Evolutionary conservation across 1,140 invertebrate genomes (phyloP), one percentile per base, ranked within the genome.

Genomic region (Caerostris darwini): DNA sequence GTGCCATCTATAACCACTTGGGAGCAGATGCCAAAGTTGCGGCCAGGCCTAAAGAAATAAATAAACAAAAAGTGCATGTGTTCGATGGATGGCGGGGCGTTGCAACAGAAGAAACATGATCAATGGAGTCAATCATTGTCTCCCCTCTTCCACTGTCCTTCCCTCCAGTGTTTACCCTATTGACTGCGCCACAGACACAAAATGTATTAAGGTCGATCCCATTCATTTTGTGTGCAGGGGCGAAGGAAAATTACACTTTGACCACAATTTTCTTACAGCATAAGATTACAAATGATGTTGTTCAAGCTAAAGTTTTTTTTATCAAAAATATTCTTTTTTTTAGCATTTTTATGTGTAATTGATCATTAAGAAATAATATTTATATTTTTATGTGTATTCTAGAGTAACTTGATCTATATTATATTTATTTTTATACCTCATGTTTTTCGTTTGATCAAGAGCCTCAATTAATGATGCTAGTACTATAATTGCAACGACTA

Each of bases 131-230:
- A 77, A 90, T 90, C 89, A 90, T 90, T 58, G 89, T 58, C 14
- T 53, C 69, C 69, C 56, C 10, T 34, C 34, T 12, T 5, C 12
- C 56, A 77, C 14, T 58, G 8, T 6, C 64, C 89, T 81, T 34
- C 50, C 89, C 89, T 14, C 64, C 64, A n/a, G 87, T 90, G 89
- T 90, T 90, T 90, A 90, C 89, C 34, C 89, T 90, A 90, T 90
- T 90, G 89, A 90, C 89, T 77, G 56, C 17, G n/a, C 67, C 69
- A 58, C 56, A 90, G 69, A 69, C 69, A 34, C 53, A 81, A 90
- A 58, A 69, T 77, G 57, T 90, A 57, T 77, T 81, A 69, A 56
- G 54, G 67, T 69, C 34, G 89, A n/a, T 53, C 34, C 17, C n/a
- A 81, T 90, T 69, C 12, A 90, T 90, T 90, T 57, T 69, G 89